These are phyloP conservation scores for Aegithalos caudatus DNA, from an alignment of 2,113 vertebrate genomes.

Conservation along the genomic window DNA sequence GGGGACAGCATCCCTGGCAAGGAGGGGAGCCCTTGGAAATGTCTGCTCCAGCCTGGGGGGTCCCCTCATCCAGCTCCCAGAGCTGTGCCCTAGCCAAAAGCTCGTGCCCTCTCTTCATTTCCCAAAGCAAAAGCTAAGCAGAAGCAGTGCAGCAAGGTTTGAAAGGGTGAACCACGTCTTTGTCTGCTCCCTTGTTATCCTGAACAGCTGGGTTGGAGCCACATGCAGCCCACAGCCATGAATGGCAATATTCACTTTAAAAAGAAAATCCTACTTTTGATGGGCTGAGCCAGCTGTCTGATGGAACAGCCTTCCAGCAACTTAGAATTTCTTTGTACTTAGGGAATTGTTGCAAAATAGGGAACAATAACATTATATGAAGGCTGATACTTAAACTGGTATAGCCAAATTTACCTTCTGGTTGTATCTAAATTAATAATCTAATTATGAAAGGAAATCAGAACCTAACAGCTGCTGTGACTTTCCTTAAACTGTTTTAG, in stretches of 20 bases:
- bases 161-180: background rate
- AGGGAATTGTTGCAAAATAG: background rate
- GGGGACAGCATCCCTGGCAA: background rate
- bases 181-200: background rate
- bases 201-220: conserved; percentile 16
- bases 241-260: conserved; percentile 24
- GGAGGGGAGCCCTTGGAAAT: background rate
- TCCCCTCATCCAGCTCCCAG: background rate
- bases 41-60: background rate
- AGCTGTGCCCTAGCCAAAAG: background rate
- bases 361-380: background rate
- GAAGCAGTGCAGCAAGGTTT: background rate
- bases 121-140: background rate
- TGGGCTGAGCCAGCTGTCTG: conserved; percentile 26
- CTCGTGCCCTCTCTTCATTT: background rate
- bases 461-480: conserved; percentile 16
- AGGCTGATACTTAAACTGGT: background rate
- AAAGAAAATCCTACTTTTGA: conserved; percentile 17
- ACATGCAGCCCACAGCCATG: background rate
- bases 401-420: conserved; percentile 11
- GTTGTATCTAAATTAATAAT: conserved; percentile 29
- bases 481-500: background rate
- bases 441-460: conserved; percentile 33
- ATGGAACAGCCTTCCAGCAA: background rate
- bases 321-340: conserved; percentile 6